Conservation (phyloP, 2,888 invertebrate species). For the Cerastoderma edule region DNA sequence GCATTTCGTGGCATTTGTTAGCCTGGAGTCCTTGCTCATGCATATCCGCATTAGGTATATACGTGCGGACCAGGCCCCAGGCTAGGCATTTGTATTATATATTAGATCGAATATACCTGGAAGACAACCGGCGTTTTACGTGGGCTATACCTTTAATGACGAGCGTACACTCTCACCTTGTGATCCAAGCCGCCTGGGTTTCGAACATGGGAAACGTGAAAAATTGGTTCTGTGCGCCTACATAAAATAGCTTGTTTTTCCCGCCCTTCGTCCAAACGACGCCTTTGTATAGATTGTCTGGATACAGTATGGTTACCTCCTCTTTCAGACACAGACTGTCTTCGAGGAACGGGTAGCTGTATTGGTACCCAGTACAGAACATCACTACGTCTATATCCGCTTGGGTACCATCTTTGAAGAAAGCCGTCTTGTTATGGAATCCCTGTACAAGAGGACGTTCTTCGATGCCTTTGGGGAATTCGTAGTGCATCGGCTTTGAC, state of each 20-base stretch:
- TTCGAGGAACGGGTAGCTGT: constrained; percentile 32
- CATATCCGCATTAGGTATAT: too few species aligned
- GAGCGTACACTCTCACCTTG: constrained; percentile 32
- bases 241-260: constrained; percentile 45
- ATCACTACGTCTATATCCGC: constrained; percentile 51
- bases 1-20: too few species aligned
- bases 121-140: too few species aligned
- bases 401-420: constrained; percentile 49
- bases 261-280: constrained; percentile 40
- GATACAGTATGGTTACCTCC: constrained; percentile 21
- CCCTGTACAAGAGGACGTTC: constrained; percentile 44
- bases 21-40: too few species aligned
- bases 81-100: too few species aligned
- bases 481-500: constrained; percentile 47
- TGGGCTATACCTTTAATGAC: too few species aligned
- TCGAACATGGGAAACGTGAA: constrained; percentile 58
- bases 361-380: constrained; percentile 36
- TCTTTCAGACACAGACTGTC: constrained; percentile 27
- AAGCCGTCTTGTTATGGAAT: constrained; percentile 33
- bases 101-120: too few species aligned
- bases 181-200: constrained; percentile 38
- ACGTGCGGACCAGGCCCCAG: too few species aligned
- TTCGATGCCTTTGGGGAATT: constrained; percentile 50
- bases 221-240: constrained; percentile 46
- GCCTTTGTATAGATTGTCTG: constrained; percentile 47